phyloP scores from a whole-genome alignment of 2,797 vertebrate species.

The Denticeps clupeoides region DNA sequence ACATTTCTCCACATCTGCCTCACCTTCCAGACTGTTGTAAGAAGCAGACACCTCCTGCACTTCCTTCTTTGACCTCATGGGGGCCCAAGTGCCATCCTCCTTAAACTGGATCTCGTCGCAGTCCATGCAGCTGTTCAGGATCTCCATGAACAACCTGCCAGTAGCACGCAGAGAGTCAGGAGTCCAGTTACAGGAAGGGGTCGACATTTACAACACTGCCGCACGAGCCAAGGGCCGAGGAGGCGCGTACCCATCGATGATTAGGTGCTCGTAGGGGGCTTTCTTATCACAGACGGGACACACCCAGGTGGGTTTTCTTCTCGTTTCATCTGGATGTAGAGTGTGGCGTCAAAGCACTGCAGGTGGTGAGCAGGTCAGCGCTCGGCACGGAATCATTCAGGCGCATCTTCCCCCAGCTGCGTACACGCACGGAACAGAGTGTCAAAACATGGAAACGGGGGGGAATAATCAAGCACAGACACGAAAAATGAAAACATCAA shows the following conservation, averaged over 20 bases:
- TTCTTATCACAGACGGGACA: constrained; percentile 97
- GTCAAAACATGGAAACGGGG: no score
- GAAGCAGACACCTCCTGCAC: constrained; percentile 74
- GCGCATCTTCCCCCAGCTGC: constrained; percentile 95
- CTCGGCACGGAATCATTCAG: constrained; percentile 89
- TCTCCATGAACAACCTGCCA: constrained; percentile 97
- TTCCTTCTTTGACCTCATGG: constrained; percentile 92
- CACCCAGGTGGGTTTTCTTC: constrained; percentile 94
- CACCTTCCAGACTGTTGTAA: constrained; percentile 84
- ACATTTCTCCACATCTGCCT: no score
- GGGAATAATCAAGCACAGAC: constrained; percentile 10
- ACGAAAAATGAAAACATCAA: no score
- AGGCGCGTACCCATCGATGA: constrained; percentile 86
- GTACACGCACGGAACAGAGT: no score
- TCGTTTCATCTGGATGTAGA: constrained; percentile 98
- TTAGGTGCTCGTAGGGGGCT: constrained; percentile 90
- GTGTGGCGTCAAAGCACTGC: constrained; percentile 93
- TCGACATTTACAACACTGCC: no score
- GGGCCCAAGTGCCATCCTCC: constrained; percentile 90
- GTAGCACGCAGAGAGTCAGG: neutral
- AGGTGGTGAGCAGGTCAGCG: constrained; percentile 92
- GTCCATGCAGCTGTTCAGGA: constrained; percentile 89
- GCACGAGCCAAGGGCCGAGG: no score
- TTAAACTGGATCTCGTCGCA: constrained; percentile 98
- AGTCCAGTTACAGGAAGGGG: neutral